Percentiles rank a stretch among this genome's conserved stretches.
These are phyloP conservation scores for Andrena fulva DNA, from an alignment of 2,888 invertebrate species.

Conservation along the genomic window DNA sequence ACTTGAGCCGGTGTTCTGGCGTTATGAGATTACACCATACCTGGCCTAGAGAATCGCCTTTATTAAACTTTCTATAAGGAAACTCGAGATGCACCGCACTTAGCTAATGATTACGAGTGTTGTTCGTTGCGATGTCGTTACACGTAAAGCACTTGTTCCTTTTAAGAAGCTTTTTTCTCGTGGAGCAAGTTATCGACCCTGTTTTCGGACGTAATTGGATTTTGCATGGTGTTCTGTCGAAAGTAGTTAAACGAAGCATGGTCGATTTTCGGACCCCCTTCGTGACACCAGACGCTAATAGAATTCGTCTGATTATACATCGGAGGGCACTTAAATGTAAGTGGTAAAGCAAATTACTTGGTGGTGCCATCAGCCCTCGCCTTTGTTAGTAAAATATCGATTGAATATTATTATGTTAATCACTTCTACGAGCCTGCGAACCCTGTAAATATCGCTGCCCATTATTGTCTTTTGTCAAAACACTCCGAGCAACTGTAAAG, in stretches of 20 bases:
- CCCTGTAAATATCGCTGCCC: constrained; percentile 55
- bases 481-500: constrained; percentile 17
- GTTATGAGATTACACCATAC: not conserved
- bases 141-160: not conserved
- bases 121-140: not conserved
- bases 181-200: not conserved
- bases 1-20: not conserved
- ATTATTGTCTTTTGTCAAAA: constrained; percentile 38
- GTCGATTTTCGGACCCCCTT: constrained; percentile 21
- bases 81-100: not conserved
- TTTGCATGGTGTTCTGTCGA: not conserved
- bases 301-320: constrained; percentile 76
- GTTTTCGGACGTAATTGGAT: not conserved
- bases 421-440: constrained; percentile 53
- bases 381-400: constrained; percentile 60
- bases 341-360: constrained; percentile 76
- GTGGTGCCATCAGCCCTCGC: constrained; percentile 29
- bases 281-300: constrained; percentile 55
- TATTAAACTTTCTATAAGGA: not conserved
- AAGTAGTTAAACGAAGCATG: constrained; percentile 13
- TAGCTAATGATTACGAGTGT: not conserved
- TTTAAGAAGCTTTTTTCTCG: not conserved
- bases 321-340: constrained; percentile 75
- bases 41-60: not conserved
- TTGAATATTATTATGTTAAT: constrained; percentile 74